Conservation (phyloP, 1,140 invertebrate genomes). For the Helicoverpa zea region DNA sequence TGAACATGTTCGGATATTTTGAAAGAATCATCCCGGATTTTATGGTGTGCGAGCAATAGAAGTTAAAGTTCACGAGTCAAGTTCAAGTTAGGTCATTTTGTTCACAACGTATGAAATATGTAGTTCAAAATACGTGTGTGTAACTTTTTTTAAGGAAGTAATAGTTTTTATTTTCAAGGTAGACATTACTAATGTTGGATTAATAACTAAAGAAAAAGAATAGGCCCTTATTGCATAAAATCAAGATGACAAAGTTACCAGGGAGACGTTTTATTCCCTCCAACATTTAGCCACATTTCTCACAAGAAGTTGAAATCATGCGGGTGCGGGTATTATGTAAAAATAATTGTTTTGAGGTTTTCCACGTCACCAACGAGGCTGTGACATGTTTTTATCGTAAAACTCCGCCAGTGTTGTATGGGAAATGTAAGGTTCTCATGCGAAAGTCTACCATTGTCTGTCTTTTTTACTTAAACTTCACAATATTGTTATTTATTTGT, state of each 20-base stretch:
- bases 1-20: constrained; percentile 38
- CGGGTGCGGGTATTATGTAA: constrained; percentile 72
- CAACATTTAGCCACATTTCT: neutral
- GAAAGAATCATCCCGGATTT: neutral
- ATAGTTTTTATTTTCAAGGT: no score
- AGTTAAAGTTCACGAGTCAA: neutral
- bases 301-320: constrained; percentile 54
- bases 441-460: constrained; percentile 78
- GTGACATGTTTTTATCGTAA: constrained; percentile 72
- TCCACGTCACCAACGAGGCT: constrained; percentile 64
- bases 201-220: neutral
- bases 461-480: constrained; percentile 46
- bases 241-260: neutral
- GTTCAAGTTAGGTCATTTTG: neutral
- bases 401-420: constrained; percentile 69
- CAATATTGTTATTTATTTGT: constrained; percentile 40
- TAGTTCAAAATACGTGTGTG: no score
- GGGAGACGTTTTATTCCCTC: neutral
- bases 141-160: neutral
- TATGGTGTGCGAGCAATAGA: neutral
- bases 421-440: constrained; percentile 80
- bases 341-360: constrained; percentile 77
- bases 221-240: neutral
- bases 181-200: no score
- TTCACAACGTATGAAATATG: neutral